Conservation (phyloP, 2,113 vertebrate species). For the Ochotona curzoniae region DNA sequence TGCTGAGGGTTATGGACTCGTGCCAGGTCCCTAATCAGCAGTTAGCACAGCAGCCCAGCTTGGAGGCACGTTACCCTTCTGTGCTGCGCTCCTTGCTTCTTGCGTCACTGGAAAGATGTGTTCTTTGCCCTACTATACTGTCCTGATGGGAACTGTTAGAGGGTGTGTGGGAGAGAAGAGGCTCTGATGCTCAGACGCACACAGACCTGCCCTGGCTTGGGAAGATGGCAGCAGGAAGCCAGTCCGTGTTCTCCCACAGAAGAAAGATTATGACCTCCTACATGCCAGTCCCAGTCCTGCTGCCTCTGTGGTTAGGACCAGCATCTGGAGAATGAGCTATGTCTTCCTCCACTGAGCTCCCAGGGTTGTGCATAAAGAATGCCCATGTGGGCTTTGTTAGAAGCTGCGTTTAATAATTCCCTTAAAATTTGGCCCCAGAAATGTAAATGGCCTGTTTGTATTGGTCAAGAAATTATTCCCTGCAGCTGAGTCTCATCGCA, state of each 20-base stretch:
- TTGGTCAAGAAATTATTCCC: slow-evolving; percentile 20
- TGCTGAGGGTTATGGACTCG: not conserved
- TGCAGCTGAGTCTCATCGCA: slow-evolving; percentile 33
- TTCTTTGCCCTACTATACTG: not conserved
- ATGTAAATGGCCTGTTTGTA: slow-evolving; percentile 37
- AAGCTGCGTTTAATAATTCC: slow-evolving; percentile 36
- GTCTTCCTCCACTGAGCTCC: slow-evolving; percentile 44
- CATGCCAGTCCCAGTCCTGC: not conserved
- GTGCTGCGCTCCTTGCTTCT: not conserved
- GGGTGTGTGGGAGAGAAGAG: not conserved
- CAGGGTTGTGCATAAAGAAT: slow-evolving; percentile 26
- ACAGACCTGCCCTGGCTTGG: not conserved
- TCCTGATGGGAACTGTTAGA: not conserved
- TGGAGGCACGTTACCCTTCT: not conserved
- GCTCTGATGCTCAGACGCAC: not conserved
- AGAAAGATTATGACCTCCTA: not conserved
- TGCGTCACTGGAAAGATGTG: not conserved
- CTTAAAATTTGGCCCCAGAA: slow-evolving; percentile 65
- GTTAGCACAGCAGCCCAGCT: not conserved
- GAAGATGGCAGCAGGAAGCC: not conserved
- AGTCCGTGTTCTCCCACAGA: not conserved
- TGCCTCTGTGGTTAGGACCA: slow-evolving; percentile 24
- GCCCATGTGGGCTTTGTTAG: slow-evolving; percentile 29
- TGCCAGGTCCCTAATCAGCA: slow-evolving; percentile 27
- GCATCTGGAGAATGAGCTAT: slow-evolving; percentile 51